These are phyloP conservation scores for Spheniscus mendiculus DNA, from an alignment of 2,113 vertebrate species.

Conservation along the genomic window DNA sequence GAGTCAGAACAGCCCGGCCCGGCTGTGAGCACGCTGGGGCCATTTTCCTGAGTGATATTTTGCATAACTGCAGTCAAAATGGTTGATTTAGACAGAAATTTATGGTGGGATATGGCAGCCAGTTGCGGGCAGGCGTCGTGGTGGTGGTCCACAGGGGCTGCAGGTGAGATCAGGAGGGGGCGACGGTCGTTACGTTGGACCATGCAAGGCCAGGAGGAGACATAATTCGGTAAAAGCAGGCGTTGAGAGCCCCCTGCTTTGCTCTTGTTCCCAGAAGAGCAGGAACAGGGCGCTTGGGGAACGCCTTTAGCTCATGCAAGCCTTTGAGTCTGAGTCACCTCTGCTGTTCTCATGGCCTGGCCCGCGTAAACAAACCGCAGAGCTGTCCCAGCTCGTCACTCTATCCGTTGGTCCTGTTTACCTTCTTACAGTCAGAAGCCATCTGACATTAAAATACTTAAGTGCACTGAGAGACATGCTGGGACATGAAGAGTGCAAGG, in stretches of 20 bases:
- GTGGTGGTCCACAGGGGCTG: neutral
- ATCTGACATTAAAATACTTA: neutral
- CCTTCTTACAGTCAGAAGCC: neutral
- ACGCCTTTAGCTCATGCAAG: neutral
- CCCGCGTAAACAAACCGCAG: neutral
- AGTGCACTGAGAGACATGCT: neutral
- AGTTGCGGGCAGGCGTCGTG: neutral
- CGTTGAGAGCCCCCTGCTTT: neutral
- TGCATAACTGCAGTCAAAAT: neutral
- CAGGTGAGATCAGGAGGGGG: neutral
- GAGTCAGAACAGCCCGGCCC: neutral
- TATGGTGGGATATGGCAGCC: neutral
- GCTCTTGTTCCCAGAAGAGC: neutral
- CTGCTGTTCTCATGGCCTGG: neutral
- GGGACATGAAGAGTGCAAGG: neutral
- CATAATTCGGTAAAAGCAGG: neutral
- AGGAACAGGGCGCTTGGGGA: neutral
- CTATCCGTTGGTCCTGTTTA: fast-evolving
- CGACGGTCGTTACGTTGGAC: neutral
- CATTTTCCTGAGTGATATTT: neutral
- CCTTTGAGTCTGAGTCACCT: neutral
- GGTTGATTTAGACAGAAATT: neutral
- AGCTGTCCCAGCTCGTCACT: neutral
- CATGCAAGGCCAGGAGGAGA: neutral
- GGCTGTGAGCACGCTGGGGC: neutral